phyloP scores from a whole-genome alignment of 2,797 vertebrate species.

The Borostomias antarcticus region DNA sequence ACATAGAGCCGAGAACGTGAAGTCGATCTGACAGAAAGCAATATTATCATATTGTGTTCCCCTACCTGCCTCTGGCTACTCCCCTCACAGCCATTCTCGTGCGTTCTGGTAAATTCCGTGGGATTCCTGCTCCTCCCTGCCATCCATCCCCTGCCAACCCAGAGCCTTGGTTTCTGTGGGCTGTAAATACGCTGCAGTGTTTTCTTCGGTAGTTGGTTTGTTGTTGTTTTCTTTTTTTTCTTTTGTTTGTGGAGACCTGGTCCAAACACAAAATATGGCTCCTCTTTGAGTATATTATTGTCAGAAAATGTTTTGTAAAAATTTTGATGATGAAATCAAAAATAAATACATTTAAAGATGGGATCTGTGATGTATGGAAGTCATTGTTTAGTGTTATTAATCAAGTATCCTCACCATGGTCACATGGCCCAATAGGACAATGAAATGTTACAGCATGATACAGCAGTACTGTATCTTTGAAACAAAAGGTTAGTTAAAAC shows the following conservation, averaged over 20 bases:
- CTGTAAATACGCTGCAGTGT: constrained; percentile 82
- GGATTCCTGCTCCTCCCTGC: constrained; percentile 50
- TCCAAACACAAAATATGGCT: constrained; percentile 82
- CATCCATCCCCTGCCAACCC: constrained; percentile 64
- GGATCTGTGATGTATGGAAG: constrained; percentile 21
- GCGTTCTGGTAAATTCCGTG: constrained; percentile 21
- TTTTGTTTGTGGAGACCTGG: constrained; percentile 74
- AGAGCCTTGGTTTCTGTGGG: constrained; percentile 64
- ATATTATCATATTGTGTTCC: constrained; percentile 54
- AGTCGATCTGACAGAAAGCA: constrained; percentile 53
- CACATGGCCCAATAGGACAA: no score
- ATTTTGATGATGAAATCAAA: constrained; percentile 86
- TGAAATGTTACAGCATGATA: no score
- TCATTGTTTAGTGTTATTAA: neutral
- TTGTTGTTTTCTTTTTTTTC: constrained; percentile 53
- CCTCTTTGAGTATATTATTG: constrained; percentile 86
- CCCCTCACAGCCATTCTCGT: constrained; percentile 23
- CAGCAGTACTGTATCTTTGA: no score
- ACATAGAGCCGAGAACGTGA: constrained; percentile 12
- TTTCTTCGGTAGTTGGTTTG: constrained; percentile 70
- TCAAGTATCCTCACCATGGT: no score
- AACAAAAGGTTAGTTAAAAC: no score
- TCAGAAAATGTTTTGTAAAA: constrained; percentile 88
- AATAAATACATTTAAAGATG: constrained; percentile 85
- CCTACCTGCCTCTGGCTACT: constrained; percentile 35